phyloP scores from a whole-genome alignment of 1,140 invertebrate species.

The Drosophila setifemur region DNA sequence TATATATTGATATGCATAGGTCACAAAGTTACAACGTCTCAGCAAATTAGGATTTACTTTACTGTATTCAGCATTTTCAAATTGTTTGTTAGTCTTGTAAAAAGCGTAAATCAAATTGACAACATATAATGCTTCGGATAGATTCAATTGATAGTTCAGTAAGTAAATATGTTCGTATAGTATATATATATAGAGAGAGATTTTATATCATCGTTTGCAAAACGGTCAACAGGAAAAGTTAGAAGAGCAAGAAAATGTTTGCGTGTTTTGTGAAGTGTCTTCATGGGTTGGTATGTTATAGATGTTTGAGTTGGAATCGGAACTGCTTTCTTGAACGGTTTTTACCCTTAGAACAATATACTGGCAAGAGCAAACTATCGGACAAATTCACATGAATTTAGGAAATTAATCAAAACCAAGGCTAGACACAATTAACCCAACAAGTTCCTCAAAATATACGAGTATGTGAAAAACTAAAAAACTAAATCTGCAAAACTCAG shows the following conservation, averaged over 20 bases:
- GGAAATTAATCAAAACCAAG: no score
- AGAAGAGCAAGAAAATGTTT: conserved; percentile 54
- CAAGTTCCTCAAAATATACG: no score
- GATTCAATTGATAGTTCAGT: conserved; percentile 29
- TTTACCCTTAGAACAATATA: no score
- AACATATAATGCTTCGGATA: conserved; percentile 56
- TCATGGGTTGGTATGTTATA: conserved; percentile 9
- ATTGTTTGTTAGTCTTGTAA: conserved; percentile 29
- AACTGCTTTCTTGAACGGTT: no score
- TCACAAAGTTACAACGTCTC: conserved; percentile 72
- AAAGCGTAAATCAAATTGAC: conserved; percentile 69
- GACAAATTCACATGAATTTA: no score
- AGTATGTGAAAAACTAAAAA: no score
- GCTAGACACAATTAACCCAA: no score
- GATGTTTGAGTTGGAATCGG: no score
- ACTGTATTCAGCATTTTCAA: not conserved
- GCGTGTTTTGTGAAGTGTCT: conserved; percentile 21
- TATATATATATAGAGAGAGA: conserved; percentile 34
- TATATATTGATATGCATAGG: conserved; percentile 16
- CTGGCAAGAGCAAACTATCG: no score
- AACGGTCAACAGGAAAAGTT: conserved; percentile 81
- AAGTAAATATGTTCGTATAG: conserved; percentile 25
- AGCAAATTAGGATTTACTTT: conserved; percentile 63
- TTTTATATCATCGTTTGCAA: conserved; percentile 52
- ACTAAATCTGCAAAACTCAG: no score